phyloP scores from a whole-genome alignment of 1,140 invertebrate genomes.

The Melipona quadrifasciata region DNA sequence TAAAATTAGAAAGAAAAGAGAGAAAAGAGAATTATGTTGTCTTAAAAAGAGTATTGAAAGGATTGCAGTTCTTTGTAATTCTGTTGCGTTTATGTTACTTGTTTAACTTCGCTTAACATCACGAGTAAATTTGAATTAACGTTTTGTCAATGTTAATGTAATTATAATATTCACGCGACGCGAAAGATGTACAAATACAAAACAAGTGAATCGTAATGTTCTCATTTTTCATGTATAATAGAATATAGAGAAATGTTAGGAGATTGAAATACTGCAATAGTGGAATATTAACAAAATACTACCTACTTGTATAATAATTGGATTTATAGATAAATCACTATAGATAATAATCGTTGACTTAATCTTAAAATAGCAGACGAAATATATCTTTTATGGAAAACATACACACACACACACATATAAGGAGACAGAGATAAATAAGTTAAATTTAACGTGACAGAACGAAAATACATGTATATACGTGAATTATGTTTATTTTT shows the following conservation, averaged over 20 bases:
- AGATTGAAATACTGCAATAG: background rate
- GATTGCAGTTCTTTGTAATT: background rate
- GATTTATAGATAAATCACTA: background rate
- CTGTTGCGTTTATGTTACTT: too few species aligned
- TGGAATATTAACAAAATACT: background rate
- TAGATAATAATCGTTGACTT: too few species aligned
- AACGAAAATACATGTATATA: background rate
- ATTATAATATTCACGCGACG: background rate
- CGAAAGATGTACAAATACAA: background rate
- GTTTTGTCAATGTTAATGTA: background rate
- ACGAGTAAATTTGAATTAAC: background rate
- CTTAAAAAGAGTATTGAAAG: background rate
- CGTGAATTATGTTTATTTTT: background rate
- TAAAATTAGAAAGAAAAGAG: too few species aligned
- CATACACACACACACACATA: too few species aligned
- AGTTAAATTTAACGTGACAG: background rate
- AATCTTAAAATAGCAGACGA: too few species aligned
- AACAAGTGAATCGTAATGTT: background rate
- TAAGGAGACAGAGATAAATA: background rate
- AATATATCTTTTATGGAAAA: background rate
- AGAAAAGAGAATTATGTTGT: too few species aligned
- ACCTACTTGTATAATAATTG: background rate
- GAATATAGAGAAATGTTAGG: background rate
- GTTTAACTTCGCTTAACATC: background rate
- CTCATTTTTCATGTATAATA: rapidly evolving